A percentile compares a stretch with the other conserved stretches of the same genome.
phyloP scores from a whole-genome alignment of 1,140 invertebrate genomes.

The Drosophila lini region DNA sequence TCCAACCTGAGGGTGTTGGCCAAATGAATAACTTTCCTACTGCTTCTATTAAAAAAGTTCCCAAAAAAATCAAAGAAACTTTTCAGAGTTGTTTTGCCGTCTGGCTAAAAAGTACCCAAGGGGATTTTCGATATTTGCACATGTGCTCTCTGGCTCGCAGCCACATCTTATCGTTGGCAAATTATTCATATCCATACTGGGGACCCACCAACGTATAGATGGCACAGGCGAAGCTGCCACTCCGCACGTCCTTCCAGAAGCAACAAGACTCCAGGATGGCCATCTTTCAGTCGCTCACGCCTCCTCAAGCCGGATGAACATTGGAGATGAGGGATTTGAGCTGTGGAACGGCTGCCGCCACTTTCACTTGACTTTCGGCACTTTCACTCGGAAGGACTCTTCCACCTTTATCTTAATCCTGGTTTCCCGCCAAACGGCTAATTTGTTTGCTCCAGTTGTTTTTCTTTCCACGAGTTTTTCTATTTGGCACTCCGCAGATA shows the following conservation, averaged over 20 bases:
- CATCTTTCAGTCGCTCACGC: conserved; percentile 85
- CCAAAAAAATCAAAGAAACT: neutral
- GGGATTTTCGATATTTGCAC: conserved; percentile 8
- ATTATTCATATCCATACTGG: conserved; percentile 28
- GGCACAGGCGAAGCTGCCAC: conserved; percentile 91
- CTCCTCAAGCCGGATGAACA: conserved; percentile 36
- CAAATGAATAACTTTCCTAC: conserved; percentile 5
- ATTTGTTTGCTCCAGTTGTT: conserved; percentile 40
- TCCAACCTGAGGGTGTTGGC: neutral
- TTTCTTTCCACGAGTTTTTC: conserved; percentile 15
- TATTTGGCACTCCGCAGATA: conserved; percentile 21
- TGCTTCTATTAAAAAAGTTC: conserved; percentile 9
- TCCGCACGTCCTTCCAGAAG: conserved; percentile 91
- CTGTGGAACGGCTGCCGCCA: conserved; percentile 64
- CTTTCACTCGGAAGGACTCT: conserved; percentile 39
- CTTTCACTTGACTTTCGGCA: conserved; percentile 69
- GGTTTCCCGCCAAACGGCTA: conserved; percentile 48
- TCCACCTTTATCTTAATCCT: conserved; percentile 43
- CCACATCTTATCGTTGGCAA: conserved; percentile 14
- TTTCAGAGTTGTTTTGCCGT: conserved; percentile 2
- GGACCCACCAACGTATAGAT: conserved; percentile 90
- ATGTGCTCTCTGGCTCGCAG: neutral
- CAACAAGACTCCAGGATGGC: conserved; percentile 92
- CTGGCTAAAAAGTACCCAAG: neutral
- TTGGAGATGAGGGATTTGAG: conserved; percentile 12